These are phyloP conservation scores for Drosophila willistoni DNA, from an alignment of 1,140 invertebrate species.

Conservation along the genomic window DNA sequence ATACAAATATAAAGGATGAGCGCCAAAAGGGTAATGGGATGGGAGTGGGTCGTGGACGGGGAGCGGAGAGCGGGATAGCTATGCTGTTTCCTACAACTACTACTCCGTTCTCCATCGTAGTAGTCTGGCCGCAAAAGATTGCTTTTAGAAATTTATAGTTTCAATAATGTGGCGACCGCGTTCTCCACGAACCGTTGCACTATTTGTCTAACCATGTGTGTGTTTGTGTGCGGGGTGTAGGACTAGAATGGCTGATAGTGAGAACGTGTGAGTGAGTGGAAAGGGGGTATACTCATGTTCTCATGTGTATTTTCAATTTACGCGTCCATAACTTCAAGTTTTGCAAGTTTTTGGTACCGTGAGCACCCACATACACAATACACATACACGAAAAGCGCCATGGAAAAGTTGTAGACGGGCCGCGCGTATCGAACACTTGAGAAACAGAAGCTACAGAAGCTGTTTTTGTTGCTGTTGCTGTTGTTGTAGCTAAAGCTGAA, in stretches of 20 bases:
- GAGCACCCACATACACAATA: neutral
- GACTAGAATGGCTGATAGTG: neutral
- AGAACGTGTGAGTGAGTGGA: neutral
- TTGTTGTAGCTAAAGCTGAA: slow-evolving; percentile 39
- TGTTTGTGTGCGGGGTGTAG: slow-evolving; percentile 9
- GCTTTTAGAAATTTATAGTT: slow-evolving; percentile 80
- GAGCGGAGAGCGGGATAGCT: slow-evolving; percentile 1
- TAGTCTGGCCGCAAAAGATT: slow-evolving; percentile 79
- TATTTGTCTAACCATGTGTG: slow-evolving; percentile 42
- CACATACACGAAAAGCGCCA: slow-evolving; percentile 6
- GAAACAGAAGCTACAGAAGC: slow-evolving; percentile 41
- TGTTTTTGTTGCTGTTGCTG: neutral
- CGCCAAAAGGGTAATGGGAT: neutral
- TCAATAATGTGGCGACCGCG: slow-evolving; percentile 74
- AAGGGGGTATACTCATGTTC: slow-evolving; percentile 24
- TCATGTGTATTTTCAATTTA: slow-evolving; percentile 82
- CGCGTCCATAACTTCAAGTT: slow-evolving; percentile 81
- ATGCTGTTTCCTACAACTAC: neutral
- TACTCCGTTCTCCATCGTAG: slow-evolving; percentile 17
- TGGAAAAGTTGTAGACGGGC: slow-evolving; percentile 39
- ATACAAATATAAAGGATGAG: slow-evolving; percentile 43
- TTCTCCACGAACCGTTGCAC: slow-evolving; percentile 51
- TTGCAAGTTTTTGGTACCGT: slow-evolving; percentile 67
- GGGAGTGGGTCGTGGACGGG: neutral
- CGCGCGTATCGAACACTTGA: slow-evolving; percentile 72